phyloP scores from a whole-genome alignment of 2,797 vertebrate species.

The Eulemur mongoz region DNA sequence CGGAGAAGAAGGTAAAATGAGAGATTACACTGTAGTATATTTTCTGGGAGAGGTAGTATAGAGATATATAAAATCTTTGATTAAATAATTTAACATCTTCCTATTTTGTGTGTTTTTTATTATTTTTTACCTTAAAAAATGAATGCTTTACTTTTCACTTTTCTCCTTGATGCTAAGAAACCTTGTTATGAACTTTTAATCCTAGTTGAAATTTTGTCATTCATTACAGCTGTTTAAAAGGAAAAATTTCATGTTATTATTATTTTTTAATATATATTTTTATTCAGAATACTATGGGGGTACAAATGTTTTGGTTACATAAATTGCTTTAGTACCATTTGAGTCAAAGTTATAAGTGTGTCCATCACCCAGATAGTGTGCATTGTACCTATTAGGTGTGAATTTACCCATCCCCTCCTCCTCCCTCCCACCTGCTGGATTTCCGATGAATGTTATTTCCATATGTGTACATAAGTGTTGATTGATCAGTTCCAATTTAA shows the following conservation, averaged over 20 bases:
- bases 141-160: not conserved
- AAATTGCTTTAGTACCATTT: no score
- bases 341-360: no score
- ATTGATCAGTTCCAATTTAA: no score
- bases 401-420: no score
- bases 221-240: not conserved
- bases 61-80: not conserved
- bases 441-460: no score
- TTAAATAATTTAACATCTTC: not conserved
- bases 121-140: not conserved
- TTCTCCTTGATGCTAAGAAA: not conserved
- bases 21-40: not conserved
- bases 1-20: slow-evolving; percentile 91
- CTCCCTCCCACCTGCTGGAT: no score
- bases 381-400: no score
- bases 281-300: no score
- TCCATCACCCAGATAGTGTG: no score
- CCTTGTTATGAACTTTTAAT: not conserved
- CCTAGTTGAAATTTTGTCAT: not conserved
- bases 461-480: no score
- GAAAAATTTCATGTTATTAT: not conserved
- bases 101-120: not conserved
- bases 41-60: not conserved
- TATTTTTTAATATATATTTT: no score
- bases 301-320: no score